Evolutionary conservation across 2,888 invertebrate species (phyloP).

Genomic region (Ditylenchus weischeri): DNA sequence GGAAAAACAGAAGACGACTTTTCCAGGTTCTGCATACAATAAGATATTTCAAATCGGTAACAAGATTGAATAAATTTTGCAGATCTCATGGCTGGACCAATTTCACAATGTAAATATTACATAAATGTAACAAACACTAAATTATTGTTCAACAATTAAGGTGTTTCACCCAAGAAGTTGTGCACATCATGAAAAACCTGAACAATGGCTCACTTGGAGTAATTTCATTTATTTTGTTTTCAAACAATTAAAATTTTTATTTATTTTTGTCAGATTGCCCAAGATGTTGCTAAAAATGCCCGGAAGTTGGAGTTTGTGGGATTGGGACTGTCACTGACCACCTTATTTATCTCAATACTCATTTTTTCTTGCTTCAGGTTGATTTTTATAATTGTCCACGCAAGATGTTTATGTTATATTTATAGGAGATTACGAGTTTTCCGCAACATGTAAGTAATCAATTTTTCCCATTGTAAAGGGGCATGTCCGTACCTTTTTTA

Average conservation of each 20-base stretch:
- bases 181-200: conserved; percentile 53
- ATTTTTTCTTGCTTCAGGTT: conserved; percentile 81
- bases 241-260: background rate
- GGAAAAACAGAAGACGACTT: conserved; percentile 42
- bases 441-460: conserved; percentile 59
- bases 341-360: conserved; percentile 72
- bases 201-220: conserved; percentile 55
- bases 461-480: no score
- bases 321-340: conserved; percentile 74
- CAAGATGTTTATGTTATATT: conserved; percentile 66
- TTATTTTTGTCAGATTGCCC: conserved; percentile 68
- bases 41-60: no score
- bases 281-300: conserved; percentile 78
- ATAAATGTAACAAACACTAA: no score
- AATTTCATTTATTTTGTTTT: background rate
- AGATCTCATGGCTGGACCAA: conserved; percentile 57
- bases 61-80: no score
- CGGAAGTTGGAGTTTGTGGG: conserved; percentile 77
- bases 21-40: conserved; percentile 2
- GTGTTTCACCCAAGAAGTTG: conserved; percentile 54
- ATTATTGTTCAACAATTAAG: no score
- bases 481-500: no score
- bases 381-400: conserved; percentile 38
- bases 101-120: conserved; percentile 41
- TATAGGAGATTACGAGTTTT: conserved; percentile 65